These are phyloP conservation scores for Salarias fasciatus DNA, from an alignment of 2,797 vertebrate genomes.

Conservation along the genomic window DNA sequence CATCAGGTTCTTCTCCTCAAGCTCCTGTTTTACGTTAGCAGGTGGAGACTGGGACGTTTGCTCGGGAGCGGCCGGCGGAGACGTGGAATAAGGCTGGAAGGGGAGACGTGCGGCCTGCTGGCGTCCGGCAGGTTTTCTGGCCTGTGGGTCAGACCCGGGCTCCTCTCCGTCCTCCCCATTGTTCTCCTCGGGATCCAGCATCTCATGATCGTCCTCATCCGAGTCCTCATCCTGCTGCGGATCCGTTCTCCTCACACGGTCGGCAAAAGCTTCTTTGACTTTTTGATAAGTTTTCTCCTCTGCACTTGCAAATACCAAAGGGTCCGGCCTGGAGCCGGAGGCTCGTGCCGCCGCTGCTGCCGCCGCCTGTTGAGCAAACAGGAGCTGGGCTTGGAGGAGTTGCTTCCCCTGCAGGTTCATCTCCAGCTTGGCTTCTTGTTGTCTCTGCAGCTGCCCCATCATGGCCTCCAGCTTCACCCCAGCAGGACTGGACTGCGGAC, in stretches of 20 bases:
- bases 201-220: constrained; percentile 78
- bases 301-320: constrained; percentile 73
- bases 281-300: constrained; percentile 43
- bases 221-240: constrained; percentile 69
- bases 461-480: constrained; percentile 89
- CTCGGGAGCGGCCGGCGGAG: constrained; percentile 53
- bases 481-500: constrained; percentile 79
- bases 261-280: constrained; percentile 38
- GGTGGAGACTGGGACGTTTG: constrained; percentile 62
- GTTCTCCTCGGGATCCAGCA: constrained; percentile 76
- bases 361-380: constrained; percentile 86
- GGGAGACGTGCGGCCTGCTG: constrained; percentile 67
- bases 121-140: constrained; percentile 66
- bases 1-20: constrained; percentile 82
- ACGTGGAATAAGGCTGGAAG: constrained; percentile 47
- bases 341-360: constrained; percentile 83
- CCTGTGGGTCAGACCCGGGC: constrained; percentile 60
- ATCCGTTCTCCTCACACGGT: constrained; percentile 69
- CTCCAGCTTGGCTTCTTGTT: constrained; percentile 85
- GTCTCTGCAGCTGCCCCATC: constrained; percentile 94
- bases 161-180: constrained; percentile 80
- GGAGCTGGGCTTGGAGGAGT: constrained; percentile 87
- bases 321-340: constrained; percentile 66
- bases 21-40: constrained; percentile 76
- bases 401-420: constrained; percentile 91